phyloP scores from a whole-genome alignment of 2,113 vertebrate genomes.

The Saccopteryx bilineata region DNA sequence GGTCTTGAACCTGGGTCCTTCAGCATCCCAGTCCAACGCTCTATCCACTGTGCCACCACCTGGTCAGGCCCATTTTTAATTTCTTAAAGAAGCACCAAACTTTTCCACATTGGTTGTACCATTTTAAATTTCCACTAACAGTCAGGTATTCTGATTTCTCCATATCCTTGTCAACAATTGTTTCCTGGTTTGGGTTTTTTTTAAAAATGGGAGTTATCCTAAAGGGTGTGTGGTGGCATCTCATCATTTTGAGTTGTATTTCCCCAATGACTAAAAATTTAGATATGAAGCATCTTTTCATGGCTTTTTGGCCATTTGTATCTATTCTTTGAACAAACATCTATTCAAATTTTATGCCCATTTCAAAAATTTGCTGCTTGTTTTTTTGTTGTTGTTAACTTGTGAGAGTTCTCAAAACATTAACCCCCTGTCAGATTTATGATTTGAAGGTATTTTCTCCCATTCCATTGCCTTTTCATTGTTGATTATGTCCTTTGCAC shows the following conservation, averaged over 20 bases:
- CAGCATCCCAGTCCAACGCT: no score
- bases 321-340: neutral
- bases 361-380: neutral
- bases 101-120: neutral
- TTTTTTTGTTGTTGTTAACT: neutral
- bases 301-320: neutral
- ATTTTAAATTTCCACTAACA: neutral
- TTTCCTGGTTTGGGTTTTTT: neutral
- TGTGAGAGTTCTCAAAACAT: neutral
- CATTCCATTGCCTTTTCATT: neutral
- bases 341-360: neutral
- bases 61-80: neutral
- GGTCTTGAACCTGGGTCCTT: no score
- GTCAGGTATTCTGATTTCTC: neutral
- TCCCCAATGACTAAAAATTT: neutral
- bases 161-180: neutral
- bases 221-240: neutral
- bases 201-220: neutral
- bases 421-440: neutral
- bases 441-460: neutral
- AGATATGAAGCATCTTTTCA: neutral
- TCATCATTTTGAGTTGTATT: neutral
- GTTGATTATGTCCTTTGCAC: neutral
- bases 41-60: no score
- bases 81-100: neutral